Base-by-base conservation (phyloP, 2,797 vertebrate species). In the Typhlichthys eigenmanni region DNA sequence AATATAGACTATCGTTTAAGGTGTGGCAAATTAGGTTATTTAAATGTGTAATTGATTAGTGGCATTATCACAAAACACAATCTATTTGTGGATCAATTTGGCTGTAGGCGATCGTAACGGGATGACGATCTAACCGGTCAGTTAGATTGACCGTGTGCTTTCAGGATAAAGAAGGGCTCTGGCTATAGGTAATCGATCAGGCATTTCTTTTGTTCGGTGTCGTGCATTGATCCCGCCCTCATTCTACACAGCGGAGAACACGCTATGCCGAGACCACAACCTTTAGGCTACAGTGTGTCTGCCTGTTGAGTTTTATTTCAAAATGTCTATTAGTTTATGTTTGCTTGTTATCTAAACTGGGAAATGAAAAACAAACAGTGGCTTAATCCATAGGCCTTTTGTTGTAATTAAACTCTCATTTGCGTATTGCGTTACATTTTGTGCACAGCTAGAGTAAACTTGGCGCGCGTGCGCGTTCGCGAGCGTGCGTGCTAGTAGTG, bases 201-300 rank as follows among this genome's bases (percentile, higher is more conserved):
- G 62, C 74, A 63, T 78, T 86, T 88, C 83, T 83, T 90, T 89
- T 89, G 83, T 88, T 90, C 80, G 9, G 12, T 55, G 53, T 49
- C 17, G 16, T 29, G 38, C 71, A 69, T 68, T 83, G 80, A 86
- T 72, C 80, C 87, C 80, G 79, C 87, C 84, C 84, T 72, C 80
- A 58, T 76, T 69, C 38, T 43, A 43, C 65, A 66, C 60, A 61
- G 65, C 12, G 51, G 53, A 45, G 58, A 47, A 55, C 19, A 24
- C 51, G 60, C 58, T 58, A 47, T 46, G 14, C 14, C 52, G 2
- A 55, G 50, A 13, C 34, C 50, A 24, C 14, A 49, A 29, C n/a
- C 49, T 29, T 62, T 71, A 24, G 24, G 24, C 24, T 52, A 38
- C 38, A 43, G 5, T 43, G 38, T 43, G 45, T 17, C 2, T 52